phyloP scores from a whole-genome alignment of 2,888 invertebrate genomes.

The Pristionchus entomophagus region DNA sequence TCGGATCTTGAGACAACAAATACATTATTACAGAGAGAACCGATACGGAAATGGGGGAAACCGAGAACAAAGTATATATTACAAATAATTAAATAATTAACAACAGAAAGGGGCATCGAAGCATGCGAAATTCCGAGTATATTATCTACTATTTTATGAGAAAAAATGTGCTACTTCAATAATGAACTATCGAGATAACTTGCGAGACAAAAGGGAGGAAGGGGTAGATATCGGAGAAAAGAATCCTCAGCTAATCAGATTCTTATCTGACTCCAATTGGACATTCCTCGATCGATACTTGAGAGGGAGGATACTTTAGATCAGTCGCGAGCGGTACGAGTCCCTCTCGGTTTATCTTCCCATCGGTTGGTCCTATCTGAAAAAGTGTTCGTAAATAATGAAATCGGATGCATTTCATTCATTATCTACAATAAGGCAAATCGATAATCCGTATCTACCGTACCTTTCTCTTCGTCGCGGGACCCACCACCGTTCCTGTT shows the following conservation, averaged over 20 bases:
- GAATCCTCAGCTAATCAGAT: not conserved
- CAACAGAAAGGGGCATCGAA: not conserved
- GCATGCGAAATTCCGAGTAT: not conserved
- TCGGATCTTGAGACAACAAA: not conserved
- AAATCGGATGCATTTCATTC: not conserved
- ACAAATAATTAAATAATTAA: constrained; percentile 9
- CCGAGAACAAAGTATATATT: not conserved
- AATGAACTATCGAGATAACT: not conserved
- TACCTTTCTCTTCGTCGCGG: constrained; percentile 31
- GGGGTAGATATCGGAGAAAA: not conserved
- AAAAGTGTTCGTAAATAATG: not conserved
- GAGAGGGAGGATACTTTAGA: not conserved
- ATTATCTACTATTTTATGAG: not conserved
- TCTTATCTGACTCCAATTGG: not conserved
- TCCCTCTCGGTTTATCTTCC: not conserved
- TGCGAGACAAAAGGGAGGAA: not conserved
- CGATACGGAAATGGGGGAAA: not conserved
- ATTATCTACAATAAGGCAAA: no score
- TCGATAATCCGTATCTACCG: not conserved
- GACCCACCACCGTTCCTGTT: not conserved
- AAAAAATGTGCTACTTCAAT: not conserved
- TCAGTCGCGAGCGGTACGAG: not conserved
- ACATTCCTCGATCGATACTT: not conserved
- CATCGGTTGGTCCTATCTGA: not conserved
- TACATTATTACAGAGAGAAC: constrained; percentile 1